Evolutionary conservation across 2,888 invertebrate genomes (phyloP), one percentile per base, ranked within the genome.

Genomic region (Patella caerulea): DNA sequence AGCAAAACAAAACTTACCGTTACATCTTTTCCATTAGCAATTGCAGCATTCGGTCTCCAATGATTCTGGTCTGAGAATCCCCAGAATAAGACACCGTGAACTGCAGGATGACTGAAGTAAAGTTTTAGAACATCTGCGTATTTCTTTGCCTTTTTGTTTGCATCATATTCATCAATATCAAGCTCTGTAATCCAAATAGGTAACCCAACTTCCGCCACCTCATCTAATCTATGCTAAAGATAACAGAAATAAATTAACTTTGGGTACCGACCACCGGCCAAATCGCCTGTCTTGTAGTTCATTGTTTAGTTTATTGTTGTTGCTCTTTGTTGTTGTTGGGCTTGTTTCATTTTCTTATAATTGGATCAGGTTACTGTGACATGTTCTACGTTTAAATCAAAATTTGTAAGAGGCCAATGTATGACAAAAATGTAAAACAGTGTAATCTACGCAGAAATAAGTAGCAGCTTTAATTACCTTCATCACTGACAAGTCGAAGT

Each of bases 111-210:
- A 53, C 78, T 78, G 65, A 65, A 78, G 74, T 75, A 75, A 17
- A 78, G 71, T 11, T 34, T 71, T 24, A 78, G 56, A 15, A 75
- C 34, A 15, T 75, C 74, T 19, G 74, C 78, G 19, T 65, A 74
- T 53, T 65, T 59, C 11, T 74, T 56, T 11, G 86, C 86, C 59
- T 82, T 83, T 29, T 78, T 73, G 29, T 79, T 72, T 17, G 74
- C 81, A 55, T 85, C 81, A 0, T 72, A 17, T 11, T 81, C 80
- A 0, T 74, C 72, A 2, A 85, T 73, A 29, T 83, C 79, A 52
- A 87, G 77, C 71, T 87, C 87, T 52, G 87, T 86, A n/a, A 86
- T 84, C 85, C 85, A 86, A 24, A 87, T 79, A 0, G 86, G 86
- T 2, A 86, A 76, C 2, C 84, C 84, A 7, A 82, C 83, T 15